Conservation (phyloP, 2,113 vertebrate species). For the Laterallus jamaicensis region DNA sequence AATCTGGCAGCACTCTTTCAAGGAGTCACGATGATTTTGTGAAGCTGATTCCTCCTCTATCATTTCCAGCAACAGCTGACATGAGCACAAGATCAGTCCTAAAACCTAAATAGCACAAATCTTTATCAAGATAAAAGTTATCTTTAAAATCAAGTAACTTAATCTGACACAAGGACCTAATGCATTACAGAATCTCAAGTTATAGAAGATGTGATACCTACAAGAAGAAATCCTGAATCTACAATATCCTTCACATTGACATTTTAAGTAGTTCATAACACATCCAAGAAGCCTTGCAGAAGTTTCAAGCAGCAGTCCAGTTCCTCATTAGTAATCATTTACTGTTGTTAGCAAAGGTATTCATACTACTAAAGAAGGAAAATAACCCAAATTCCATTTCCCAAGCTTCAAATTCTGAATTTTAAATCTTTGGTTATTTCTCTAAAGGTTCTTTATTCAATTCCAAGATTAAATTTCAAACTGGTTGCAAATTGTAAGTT, state of each 20-base stretch:
- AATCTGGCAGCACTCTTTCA: conserved; percentile 2
- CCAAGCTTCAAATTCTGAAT: background rate
- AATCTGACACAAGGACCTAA: background rate
- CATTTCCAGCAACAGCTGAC: conserved; percentile 25
- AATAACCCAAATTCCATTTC: background rate
- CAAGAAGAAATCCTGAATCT: background rate
- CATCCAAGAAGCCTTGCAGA: background rate
- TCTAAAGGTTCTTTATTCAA: background rate
- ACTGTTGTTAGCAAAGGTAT: background rate
- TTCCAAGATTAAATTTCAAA: background rate
- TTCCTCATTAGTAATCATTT: background rate
- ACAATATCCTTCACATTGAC: background rate
- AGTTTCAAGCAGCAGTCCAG: background rate
- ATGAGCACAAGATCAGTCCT: background rate
- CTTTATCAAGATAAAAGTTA: background rate
- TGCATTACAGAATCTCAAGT: background rate
- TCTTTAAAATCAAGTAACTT: background rate
- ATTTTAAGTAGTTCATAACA: background rate
- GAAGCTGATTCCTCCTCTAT: background rate
- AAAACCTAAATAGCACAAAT: background rate
- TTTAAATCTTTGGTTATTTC: background rate
- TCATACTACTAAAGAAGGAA: background rate
- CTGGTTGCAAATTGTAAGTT: background rate
- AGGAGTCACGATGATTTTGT: background rate
- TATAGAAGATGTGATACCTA: background rate